Percentiles rank a stretch among this genome's conserved stretches.
Conservation (phyloP, 2,888 invertebrate genomes). For the Sminthurides aquaticus region DNA sequence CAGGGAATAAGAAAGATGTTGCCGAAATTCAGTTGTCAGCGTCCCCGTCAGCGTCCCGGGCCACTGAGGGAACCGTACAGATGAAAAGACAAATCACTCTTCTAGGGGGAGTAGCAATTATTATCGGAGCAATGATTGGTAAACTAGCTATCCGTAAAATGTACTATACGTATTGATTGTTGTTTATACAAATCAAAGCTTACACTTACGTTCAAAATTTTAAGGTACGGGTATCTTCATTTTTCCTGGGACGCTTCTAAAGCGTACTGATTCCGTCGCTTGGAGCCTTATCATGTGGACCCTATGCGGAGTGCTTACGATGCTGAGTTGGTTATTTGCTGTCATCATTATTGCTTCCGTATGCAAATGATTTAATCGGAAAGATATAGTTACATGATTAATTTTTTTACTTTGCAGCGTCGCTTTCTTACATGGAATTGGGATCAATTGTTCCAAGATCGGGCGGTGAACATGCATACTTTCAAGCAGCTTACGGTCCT, state of each 20-base stretch:
- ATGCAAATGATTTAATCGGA: not conserved
- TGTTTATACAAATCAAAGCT: not conserved
- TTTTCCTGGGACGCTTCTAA: conserved; percentile 87
- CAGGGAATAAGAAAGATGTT: no score
- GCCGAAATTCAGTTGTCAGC: no score
- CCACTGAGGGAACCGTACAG: conserved; percentile 25
- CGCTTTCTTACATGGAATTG: conserved; percentile 85
- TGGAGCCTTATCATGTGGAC: conserved; percentile 92
- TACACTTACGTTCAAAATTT: no score
- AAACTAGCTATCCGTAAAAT: conserved; percentile 44
- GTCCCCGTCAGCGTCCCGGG: no score
- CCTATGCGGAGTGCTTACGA: conserved; percentile 81
- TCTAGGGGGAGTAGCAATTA: conserved; percentile 98
- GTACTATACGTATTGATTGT: not conserved
- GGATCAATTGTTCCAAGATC: conserved; percentile 93
- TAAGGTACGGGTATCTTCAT: conserved; percentile 98
- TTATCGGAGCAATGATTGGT: conserved; percentile 98
- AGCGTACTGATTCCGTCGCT: conserved; percentile 85
- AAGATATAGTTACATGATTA: no score
- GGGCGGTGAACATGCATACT: conserved; percentile 91
- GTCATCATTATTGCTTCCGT: no score
- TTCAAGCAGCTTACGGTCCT: conserved; percentile 74
- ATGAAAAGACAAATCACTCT: conserved; percentile 93
- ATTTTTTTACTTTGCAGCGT: conserved; percentile 55
- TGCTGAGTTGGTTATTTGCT: conserved; percentile 72